Evolutionary conservation across 1,140 invertebrate genomes (phyloP), one percentile per base, ranked within the genome.

Genomic region (Dendroctonus valens): DNA sequence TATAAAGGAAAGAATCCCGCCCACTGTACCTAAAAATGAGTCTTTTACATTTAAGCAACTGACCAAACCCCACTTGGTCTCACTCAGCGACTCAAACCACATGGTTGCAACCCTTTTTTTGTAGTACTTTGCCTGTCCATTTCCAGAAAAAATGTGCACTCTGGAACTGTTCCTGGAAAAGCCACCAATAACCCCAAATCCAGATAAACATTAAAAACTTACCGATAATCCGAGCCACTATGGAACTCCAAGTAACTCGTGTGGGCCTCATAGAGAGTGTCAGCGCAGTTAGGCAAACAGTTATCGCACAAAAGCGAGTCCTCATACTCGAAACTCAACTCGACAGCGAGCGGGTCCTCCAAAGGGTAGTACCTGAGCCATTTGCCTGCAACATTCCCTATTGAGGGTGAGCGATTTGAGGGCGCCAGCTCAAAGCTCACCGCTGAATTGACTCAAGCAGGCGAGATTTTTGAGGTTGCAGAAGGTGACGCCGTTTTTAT

Each of bases 1-100:
- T 12, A 74, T 66, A n/a, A 76, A 44, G 3, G 73, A 72, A 38
- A 67, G 63, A 3, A 72, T 68, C 6, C 74, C 74, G 12, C 75
- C 75, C 49, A 75, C 74, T 46, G 60, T 70, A 67, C 72, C 74
- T 76, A 55, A 65, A 74, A 74, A 52, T 3, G 2, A 52, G 3
- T 12, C 1, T 9, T 12, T 3, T 3, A 11, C 11, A n/a, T 40
- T 55, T 55, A 40, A 41, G 8, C 38, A 8, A 11, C 7, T 41
- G 49, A 8, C 9, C 46, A 55, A 50, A 44, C 50, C n/a, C 11
- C n/a, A 37, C 41, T 46, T 12, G 11, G 38, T n/a, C 78, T 79
- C 70, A 81, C 80, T 79, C 26, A 81, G 38, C 5, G 80, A 69
- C 58, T 81, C 79, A 44, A 77, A 81, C 80, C 80, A 81, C 38